phyloP scores from a whole-genome alignment of 2,797 vertebrate species.

The Astyanax mexicanus region DNA sequence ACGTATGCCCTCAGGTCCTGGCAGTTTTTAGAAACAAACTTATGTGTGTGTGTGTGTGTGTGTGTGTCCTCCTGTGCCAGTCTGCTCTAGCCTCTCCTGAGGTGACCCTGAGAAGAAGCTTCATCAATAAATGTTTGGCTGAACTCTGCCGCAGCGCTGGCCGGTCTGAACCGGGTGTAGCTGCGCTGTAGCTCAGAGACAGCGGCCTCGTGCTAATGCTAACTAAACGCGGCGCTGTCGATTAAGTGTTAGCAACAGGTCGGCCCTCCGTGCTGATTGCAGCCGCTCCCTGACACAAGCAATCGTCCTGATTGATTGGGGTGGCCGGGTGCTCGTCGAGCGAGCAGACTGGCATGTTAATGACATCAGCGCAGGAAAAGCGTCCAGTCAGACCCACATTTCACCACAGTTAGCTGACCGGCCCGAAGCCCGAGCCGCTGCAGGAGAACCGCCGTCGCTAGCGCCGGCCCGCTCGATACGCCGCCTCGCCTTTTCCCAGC shows the following conservation, averaged over 20 bases:
- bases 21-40: no score
- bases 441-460: neutral
- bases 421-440: conserved; percentile 42
- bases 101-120: conserved; percentile 20
- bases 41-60: no score
- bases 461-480: neutral
- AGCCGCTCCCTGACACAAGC: conserved; percentile 80
- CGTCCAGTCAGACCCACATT: conserved; percentile 62
- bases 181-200: conserved; percentile 61
- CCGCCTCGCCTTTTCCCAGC: neutral
- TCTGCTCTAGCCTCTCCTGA: conserved; percentile 41
- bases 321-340: conserved; percentile 64
- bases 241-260: conserved; percentile 76
- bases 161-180: conserved; percentile 3
- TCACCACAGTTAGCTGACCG: conserved; percentile 64
- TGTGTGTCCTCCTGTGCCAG: neutral
- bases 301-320: conserved; percentile 83
- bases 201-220: conserved; percentile 50
- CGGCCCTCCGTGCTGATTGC: conserved; percentile 76
- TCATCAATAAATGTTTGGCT: conserved; percentile 44
- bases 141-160: conserved; percentile 19
- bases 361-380: conserved; percentile 64
- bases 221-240: conserved; percentile 62
- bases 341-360: conserved; percentile 80
- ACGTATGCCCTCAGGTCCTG: no score